Evolutionary conservation across 2,888 invertebrate genomes (phyloP), one percentile per base, ranked within the genome.

Genomic region (Tuta absoluta): DNA sequence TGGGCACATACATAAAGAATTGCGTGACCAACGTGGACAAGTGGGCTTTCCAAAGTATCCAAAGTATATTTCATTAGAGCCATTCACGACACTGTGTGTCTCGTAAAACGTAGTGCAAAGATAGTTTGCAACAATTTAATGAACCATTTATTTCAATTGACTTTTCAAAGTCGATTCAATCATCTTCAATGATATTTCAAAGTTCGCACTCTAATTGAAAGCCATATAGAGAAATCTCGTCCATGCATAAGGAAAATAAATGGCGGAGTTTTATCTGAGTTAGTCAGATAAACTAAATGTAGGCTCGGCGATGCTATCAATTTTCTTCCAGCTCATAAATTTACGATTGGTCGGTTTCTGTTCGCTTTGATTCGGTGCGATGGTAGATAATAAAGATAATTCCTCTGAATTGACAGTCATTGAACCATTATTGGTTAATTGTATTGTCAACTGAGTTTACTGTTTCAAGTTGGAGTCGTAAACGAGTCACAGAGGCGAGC

Each of bases 361-460:
- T 37, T 28, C 38, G 8, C 38, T 57, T 51, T 53, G 62, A 65
- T 62, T 51, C 51, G 10, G n/a, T 57, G 53, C 56, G 48, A 64
- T 60, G 21, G 49, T 28, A 49, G 28, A 37, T 37, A 51, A 65
- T 65, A 60, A 28, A 65, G 58, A 67, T 66, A 69, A 69, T 68
- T 67, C 62, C 64, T 63, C 64, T 69, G 65, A 74, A 75, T 75
- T 75, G 74, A 65, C 68, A 70, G 75, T 76, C 72, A 81, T 80
- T 81, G 76, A 79, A 68, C 72, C 73, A 75, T 76, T 68, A 72
- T 78, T 69, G 75, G 71, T 75, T 82, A 80, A 84, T 82, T 82
- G 79, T 79, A 73, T 75, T 78, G 80, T 82, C 81, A 79, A 83
- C 75, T 68, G 73, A 72, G 73, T 76, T 71, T 77, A 78, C 64